Conservation (phyloP, 2,888 invertebrate genomes). For the Catonia carolina region DNA sequence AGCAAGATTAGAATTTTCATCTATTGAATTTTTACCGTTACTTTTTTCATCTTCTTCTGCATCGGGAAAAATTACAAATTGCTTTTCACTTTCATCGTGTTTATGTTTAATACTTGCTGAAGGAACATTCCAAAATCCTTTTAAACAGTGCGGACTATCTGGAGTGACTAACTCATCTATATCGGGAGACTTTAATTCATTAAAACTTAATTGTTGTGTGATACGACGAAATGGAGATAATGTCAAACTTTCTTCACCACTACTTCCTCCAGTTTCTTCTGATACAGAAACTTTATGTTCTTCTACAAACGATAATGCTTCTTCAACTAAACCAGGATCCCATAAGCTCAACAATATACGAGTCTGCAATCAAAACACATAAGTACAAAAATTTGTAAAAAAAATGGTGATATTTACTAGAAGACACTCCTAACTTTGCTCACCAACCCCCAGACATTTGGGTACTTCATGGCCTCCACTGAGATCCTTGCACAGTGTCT, state of each 20-base stretch:
- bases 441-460: too few species aligned
- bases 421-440: too few species aligned
- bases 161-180: conserved; percentile 64
- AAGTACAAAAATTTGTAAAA: too few species aligned
- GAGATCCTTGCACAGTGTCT: too few species aligned
- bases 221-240: conserved; percentile 69
- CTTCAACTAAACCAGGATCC: conserved; percentile 80
- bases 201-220: conserved; percentile 65
- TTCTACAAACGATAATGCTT: conserved; percentile 75
- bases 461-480: too few species aligned
- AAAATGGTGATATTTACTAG: too few species aligned
- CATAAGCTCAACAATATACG: conserved; percentile 72
- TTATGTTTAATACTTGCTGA: conserved; percentile 5
- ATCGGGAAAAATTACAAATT: conserved; percentile 53
- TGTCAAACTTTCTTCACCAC: conserved; percentile 37
- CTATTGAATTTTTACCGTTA: conserved; percentile 28
- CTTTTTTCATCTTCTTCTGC: conserved; percentile 44
- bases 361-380: conserved; percentile 45
- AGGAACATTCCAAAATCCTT: conserved; percentile 29
- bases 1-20: conserved; percentile 32
- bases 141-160: conserved; percentile 48
- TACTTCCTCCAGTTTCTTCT: conserved; percentile 23
- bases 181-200: conserved; percentile 63
- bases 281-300: conserved; percentile 55
- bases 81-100: conserved; percentile 40